phyloP scores from a whole-genome alignment of 2,888 invertebrate genomes.

The Pollenia angustigena region DNA sequence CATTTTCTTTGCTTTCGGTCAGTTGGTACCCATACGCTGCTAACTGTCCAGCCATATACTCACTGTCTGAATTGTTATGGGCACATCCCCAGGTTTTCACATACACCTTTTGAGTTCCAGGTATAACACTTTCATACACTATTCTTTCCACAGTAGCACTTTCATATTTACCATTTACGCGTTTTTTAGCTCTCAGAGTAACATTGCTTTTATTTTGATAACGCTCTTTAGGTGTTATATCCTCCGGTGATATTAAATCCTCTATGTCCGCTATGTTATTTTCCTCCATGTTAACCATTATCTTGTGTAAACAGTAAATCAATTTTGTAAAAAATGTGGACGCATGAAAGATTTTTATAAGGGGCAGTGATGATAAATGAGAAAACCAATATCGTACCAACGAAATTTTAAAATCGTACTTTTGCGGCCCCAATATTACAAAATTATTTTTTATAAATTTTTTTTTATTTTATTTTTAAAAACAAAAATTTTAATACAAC shows the following conservation, averaged over 20 bases:
- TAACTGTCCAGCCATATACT: slow-evolving; percentile 99
- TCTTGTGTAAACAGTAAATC: not conserved
- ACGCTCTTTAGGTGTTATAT: slow-evolving; percentile 91
- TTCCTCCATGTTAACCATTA: slow-evolving; percentile 70
- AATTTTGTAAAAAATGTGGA: slow-evolving; percentile 32
- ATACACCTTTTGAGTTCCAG: slow-evolving; percentile 91
- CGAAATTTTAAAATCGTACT: too few relatives aligned
- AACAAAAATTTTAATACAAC: too few relatives aligned
- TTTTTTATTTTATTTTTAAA: too few relatives aligned
- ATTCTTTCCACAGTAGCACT: slow-evolving; percentile 82
- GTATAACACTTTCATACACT: slow-evolving; percentile 86
- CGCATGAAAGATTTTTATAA: too few relatives aligned
- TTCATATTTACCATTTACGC: slow-evolving; percentile 73
- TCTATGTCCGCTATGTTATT: slow-evolving; percentile 90
- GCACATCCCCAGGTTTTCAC: slow-evolving; percentile 99
- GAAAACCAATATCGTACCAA: too few relatives aligned
- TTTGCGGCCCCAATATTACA: too few relatives aligned
- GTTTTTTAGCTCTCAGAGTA: slow-evolving; percentile 87
- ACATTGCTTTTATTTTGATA: slow-evolving; percentile 90
- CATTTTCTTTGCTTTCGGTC: slow-evolving; percentile 91
- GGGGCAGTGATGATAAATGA: too few relatives aligned
- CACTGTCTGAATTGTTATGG: slow-evolving; percentile 98
- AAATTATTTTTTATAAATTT: too few relatives aligned
- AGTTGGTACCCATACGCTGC: slow-evolving; percentile 94
- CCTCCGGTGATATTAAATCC: slow-evolving; percentile 92